Base-by-base conservation (phyloP, 2,113 vertebrate genomes). In the Psilopsiagon aymara region DNA sequence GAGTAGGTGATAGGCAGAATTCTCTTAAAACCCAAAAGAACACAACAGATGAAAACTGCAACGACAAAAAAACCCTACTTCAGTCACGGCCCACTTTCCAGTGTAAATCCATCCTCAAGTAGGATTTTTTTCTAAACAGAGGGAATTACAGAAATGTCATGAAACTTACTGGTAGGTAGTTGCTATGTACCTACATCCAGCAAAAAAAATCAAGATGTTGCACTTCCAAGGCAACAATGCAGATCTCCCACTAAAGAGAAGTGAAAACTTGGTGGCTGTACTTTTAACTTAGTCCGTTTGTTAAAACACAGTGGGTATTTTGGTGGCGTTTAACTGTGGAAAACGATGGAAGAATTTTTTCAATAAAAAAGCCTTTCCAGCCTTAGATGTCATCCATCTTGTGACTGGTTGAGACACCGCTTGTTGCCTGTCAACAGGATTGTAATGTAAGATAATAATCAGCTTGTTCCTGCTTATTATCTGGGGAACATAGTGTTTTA, bases 391-490 rank as follows among this genome's bases (percentile, higher is more conserved):
- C 60, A 91, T 81, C n/a, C 41, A 24, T 82, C 57, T 82, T 80
- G 23, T 68, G 81, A 39, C 52, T 91, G 78, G 20, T 68, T 84
- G 60, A 92, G 39, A 68, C 17, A 59, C 57, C 43, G 49, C 90
- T 85, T 94, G 51, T 92, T 95, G 86, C 71, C 62, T 92, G 66
- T 90, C 87, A 94, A 4, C 63, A 82, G 74, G 51, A 70, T 88
- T 92, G 33, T 88, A 74, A 55, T 94, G 46, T 17, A 57, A 85
- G 51, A 94, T 90, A 76, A 70, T 77, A 74, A 94, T 88, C 63
- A 33, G 49, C 57, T 92, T 88, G 71, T 83, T 96, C 41, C 71
- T 90, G 74, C 82, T 89, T 91, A 80, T 84, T 96, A 41, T 83
- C 44, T 82, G 77, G 46, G 31, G 28, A 80, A 77, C 0, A 0